A percentile compares a stretch with the other conserved stretches of the same genome.
Conservation (phyloP, 2,797 vertebrate species). For the Limnodromus scolopaceus region DNA sequence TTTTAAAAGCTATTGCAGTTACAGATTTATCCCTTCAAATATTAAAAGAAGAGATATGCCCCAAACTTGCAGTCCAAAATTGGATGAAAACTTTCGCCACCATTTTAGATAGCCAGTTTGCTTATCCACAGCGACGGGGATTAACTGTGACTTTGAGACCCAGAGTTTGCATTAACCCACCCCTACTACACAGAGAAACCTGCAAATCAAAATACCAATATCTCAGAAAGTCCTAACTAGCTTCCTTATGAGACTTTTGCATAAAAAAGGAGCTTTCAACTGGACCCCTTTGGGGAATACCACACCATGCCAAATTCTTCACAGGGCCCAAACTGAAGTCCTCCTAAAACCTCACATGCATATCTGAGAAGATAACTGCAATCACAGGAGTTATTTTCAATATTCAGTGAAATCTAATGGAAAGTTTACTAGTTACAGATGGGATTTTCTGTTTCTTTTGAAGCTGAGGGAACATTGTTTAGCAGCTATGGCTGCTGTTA, state of each 20-base stretch:
- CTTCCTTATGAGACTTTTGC: fast-evolving
- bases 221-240: neutral
- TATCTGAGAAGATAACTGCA: neutral
- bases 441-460: conserved; percentile 5
- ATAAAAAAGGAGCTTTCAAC: neutral
- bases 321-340: fast-evolving
- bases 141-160: neutral
- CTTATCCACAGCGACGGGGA: neutral
- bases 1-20: neutral
- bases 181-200: neutral
- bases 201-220: neutral
- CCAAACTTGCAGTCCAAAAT: neutral
- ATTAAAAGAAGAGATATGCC: neutral
- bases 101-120: neutral
- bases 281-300: neutral
- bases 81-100: neutral
- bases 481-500: conserved; percentile 16
- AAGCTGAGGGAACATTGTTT: conserved; percentile 41
- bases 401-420: neutral
- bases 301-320: neutral
- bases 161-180: neutral
- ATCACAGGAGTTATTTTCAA: neutral
- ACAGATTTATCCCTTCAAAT: neutral
- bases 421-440: neutral
- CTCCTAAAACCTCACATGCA: neutral